These are phyloP conservation scores for Labeo rohita DNA, from an alignment of 2,113 vertebrate species.

Conservation along the genomic window DNA sequence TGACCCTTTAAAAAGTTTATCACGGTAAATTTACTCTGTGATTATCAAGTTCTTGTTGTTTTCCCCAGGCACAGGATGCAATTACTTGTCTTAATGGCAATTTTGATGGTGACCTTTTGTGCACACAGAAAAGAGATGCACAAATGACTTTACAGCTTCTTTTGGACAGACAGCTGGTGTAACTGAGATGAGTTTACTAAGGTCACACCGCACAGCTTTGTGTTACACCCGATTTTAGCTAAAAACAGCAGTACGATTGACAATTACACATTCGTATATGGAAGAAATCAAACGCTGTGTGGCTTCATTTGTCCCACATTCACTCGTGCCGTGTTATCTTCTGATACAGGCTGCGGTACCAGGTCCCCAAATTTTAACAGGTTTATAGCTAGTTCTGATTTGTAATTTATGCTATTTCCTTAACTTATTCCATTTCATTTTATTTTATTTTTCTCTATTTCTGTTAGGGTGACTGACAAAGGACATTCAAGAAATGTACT, in stretches of 20 bases:
- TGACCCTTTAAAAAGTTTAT: slow-evolving; percentile 65
- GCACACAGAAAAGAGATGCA: slow-evolving; percentile 46
- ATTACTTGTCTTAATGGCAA: slow-evolving; percentile 63
- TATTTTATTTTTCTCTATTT: too few relatives aligned
- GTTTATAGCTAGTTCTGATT: neutral
- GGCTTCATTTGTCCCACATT: slow-evolving; percentile 26
- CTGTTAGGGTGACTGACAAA: too few relatives aligned
- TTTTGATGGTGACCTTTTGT: slow-evolving; percentile 64
- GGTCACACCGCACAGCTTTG: slow-evolving; percentile 34
- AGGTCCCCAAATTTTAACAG: neutral
- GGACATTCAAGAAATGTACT: too few relatives aligned
- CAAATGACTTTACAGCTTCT: slow-evolving; percentile 51
- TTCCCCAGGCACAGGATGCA: slow-evolving; percentile 59
- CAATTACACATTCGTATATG: slow-evolving; percentile 46
- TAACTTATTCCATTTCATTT: too few relatives aligned
- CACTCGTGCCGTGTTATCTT: neutral
- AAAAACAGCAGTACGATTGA: slow-evolving; percentile 22
- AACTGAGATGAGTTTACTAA: slow-evolving; percentile 35
- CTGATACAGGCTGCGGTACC: neutral
- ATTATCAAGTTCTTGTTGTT: slow-evolving; percentile 56
- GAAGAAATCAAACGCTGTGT: slow-evolving; percentile 6
- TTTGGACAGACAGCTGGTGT: slow-evolving; percentile 46
- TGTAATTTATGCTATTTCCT: neutral
- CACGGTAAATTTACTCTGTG: slow-evolving; percentile 61
- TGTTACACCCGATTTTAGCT: slow-evolving; percentile 38